Evolutionary conservation across 2,113 vertebrate genomes (phyloP), one percentile per base, ranked within the genome.

Genomic region (Sialia sialis): DNA sequence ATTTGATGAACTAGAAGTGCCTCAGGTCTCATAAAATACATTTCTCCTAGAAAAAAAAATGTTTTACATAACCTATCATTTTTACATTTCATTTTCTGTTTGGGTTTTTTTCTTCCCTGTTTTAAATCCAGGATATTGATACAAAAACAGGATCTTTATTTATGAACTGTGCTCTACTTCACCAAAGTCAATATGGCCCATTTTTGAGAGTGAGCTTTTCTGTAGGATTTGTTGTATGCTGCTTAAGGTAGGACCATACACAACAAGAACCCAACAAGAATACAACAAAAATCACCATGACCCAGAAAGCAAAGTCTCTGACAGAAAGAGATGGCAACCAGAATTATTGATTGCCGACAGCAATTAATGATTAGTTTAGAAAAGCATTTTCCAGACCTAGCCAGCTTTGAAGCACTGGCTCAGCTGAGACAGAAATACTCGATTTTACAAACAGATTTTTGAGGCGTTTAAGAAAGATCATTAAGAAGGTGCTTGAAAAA

Each of bases 41-140:
- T 38, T 94, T 94, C 39, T 68, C 17, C 12, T 20, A 55, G 68
- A 54, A 84, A 41, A 56, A 86, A 84, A 76, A 73, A 52, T 66
- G 32, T 52, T 95, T 94, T 75, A 75, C 27, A 76, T 60, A 77
- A 91, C 23, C 58, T 73, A 36, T 32, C 7, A 60, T 82, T 95
- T 78, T 81, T 89, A 30, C 64, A 89, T 89, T 97, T 88, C 34
- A 25, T 74, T 59, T 78, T 54, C 32, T 68, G 10, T 16, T 44
- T 43, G 27, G 6, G 5, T 13, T 68, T 67, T 67, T 89, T 82
- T 51, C 64, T 75, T 63, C 14, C 6, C 3, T 12, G 79, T 79
- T 59, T 5, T 85, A 82, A 84, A 92, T 76, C 54, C 94, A 85
- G 63, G 66, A 64, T 90, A 87, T 96, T 95, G 95, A 74, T 93